A percentile compares a stretch with the other conserved stretches of the same genome.
These are phyloP conservation scores for Hydra vulgaris DNA, from an alignment of 30 jellyfish, hydroid and myxozoan species.

Conservation along the genomic window DNA sequence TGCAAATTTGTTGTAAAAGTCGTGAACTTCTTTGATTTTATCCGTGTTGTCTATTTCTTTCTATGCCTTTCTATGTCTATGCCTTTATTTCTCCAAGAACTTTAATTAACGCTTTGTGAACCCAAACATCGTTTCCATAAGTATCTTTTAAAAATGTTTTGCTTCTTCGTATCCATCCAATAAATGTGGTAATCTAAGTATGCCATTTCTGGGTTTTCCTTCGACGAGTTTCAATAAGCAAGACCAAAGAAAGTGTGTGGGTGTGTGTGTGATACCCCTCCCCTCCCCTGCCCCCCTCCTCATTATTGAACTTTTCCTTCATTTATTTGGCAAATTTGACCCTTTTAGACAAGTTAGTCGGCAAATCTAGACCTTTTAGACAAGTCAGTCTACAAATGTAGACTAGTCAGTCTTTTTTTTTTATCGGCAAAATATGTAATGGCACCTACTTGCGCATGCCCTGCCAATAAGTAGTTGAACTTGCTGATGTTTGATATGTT, in stretches of 20 bases:
- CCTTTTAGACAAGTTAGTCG: no score
- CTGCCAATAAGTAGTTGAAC: slow-evolving; percentile 57
- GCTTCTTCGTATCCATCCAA: slow-evolving; percentile 47
- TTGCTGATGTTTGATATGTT: slow-evolving; percentile 48
- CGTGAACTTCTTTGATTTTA: slow-evolving; percentile 25
- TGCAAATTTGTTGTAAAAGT: slow-evolving; percentile 48
- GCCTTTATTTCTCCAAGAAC: slow-evolving; percentile 21
- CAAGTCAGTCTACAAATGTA: no score
- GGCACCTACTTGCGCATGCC: no score
- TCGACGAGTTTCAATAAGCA: slow-evolving; percentile 47
- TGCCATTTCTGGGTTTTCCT: slow-evolving; percentile 54
- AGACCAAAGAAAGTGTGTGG: no score
- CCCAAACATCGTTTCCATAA: slow-evolving; percentile 32
- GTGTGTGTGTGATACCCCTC: no score
- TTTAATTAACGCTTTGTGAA: slow-evolving; percentile 29
- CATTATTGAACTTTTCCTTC: no score
- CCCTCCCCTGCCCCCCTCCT: no score
- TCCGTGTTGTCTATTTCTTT: slow-evolving; percentile 14
- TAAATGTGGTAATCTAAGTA: slow-evolving; percentile 46
- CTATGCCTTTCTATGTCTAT: no score
- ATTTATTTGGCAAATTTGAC: no score
- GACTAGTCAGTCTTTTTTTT: no score
- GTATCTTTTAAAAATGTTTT: slow-evolving; percentile 21
- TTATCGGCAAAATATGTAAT: no score
- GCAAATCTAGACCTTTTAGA: no score